Evolutionary conservation across 2,888 invertebrate genomes (phyloP).

Genomic region (Leptinotarsa tumamoca): DNA sequence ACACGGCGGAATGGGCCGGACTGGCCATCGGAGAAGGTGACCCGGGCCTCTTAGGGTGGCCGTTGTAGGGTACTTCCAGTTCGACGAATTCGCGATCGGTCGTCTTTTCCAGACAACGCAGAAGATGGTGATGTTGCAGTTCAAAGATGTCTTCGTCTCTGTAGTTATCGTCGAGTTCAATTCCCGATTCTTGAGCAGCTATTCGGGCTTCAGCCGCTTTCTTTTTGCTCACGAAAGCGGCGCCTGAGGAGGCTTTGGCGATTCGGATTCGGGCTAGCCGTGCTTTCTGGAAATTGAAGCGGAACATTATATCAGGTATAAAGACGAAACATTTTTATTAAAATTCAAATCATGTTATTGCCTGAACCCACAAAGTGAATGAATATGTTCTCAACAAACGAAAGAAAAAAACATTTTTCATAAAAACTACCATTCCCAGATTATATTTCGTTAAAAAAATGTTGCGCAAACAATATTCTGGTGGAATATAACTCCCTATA

Average conservation of each 20-base stretch:
- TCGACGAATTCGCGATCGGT: conserved; percentile 98
- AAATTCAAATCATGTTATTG: background rate
- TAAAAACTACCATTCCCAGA: no score
- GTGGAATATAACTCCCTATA: no score
- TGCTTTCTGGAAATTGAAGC: conserved; percentile 87
- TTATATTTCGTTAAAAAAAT: no score
- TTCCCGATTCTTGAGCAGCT: conserved; percentile 92
- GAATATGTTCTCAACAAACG: no score
- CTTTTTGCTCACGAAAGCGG: conserved; percentile 98
- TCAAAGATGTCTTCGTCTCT: conserved; percentile 98
- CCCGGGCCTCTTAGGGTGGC: conserved; percentile 91
- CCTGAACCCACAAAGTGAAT: no score
- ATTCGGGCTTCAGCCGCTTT: conserved; percentile 96
- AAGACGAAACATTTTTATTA: background rate
- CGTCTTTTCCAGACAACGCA: conserved; percentile 97
- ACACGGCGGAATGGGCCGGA: conserved; percentile 83
- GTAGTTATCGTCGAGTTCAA: conserved; percentile 89
- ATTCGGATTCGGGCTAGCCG: conserved; percentile 97
- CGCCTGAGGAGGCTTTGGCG: conserved; percentile 98
- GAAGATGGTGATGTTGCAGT: conserved; percentile 97
- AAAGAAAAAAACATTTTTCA: no score
- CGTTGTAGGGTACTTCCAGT: conserved; percentile 83
- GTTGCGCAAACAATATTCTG: no score
- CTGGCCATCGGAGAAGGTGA: conserved; percentile 89
- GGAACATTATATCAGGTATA: background rate